Evolutionary conservation across 2,113 vertebrate genomes (phyloP), one percentile per base, ranked within the genome.

Genomic region (Cebidichthys violaceus): DNA sequence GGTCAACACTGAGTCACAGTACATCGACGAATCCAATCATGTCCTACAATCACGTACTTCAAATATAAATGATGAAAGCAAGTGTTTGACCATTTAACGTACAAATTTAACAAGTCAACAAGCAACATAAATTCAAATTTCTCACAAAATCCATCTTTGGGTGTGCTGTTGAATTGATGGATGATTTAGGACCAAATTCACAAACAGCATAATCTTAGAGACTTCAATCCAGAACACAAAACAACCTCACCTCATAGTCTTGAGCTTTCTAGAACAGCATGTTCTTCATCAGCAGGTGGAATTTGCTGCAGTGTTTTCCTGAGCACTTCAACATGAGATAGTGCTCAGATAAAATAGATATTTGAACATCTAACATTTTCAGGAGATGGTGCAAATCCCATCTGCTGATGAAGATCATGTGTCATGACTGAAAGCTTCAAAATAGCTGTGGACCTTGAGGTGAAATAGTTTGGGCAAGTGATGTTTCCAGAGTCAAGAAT

Each of bases 11-110:
- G 33, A 64, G 27, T 37, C 54, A 52, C 52, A 33, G 37, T 11
- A 67, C n/a, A 37, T 22, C 29, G 20, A 60, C 47, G 65, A 62
- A 81, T 72, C 50, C 22, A n/a, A 52, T 50, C 27, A 27, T 62
- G 64, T 80, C 52, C 50, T 45, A 62, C n/a, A 1, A n/a, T 67
- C 45, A 39, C 43, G 13, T 31, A 11, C 29, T 6, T 41, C 18
- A 33, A 47, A 9, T 61, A 31, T 45, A 35, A 59, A 55, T 39
- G 9, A 68, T 37, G 31, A 4, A 15, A 54, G 41, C 35, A 35
- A 41, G 24, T 22, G 65, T 75, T 67, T 6, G 55, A 62, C 13
- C 7, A 14, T 55, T 66, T 9, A 47, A n/a, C 50, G 22, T 37
- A n/a, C n/a, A n/a, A n/a, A n/a, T n/a, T n/a, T n/a, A n/a, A n/a